These are phyloP conservation scores for Andricus curvator DNA, from an alignment of 2,888 invertebrate species.

Conservation along the genomic window DNA sequence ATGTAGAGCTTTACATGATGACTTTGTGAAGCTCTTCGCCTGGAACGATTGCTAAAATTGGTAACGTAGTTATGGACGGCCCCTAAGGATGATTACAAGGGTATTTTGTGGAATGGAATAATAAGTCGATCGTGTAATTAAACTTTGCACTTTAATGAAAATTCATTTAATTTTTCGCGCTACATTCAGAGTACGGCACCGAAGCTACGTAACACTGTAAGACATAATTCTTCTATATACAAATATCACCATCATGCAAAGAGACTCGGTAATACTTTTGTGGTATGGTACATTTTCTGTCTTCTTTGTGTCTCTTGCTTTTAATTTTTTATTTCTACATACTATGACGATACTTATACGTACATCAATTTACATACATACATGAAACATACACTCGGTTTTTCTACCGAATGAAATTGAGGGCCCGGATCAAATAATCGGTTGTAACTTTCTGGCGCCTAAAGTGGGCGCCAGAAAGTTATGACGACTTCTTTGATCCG, in stretches of 20 bases:
- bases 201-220: conserved; percentile 65
- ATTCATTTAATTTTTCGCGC: conserved; percentile 73
- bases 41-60: no score
- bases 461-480: no score
- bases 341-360: conserved; percentile 47
- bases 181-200: conserved; percentile 67
- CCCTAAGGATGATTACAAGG: background rate
- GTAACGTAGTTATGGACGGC: no score
- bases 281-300: conserved; percentile 71
- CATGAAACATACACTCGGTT: conserved; percentile 46
- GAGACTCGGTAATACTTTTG: conserved; percentile 75
- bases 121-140: conserved; percentile 28
- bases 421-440: no score
- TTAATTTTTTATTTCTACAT: background rate
- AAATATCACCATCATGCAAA: conserved; percentile 63
- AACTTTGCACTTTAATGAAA: conserved; percentile 67
- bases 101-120: background rate
- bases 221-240: conserved; percentile 65
- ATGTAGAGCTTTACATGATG: no score
- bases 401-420: conserved; percentile 39
- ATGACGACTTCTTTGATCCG: no score
- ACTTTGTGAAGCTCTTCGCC: no score
- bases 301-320: conserved; percentile 50
- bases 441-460: no score
- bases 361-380: conserved; percentile 48